Evolutionary conservation across 2,113 vertebrate genomes (phyloP).

Genomic region (Hippoglossus stenolepis): DNA sequence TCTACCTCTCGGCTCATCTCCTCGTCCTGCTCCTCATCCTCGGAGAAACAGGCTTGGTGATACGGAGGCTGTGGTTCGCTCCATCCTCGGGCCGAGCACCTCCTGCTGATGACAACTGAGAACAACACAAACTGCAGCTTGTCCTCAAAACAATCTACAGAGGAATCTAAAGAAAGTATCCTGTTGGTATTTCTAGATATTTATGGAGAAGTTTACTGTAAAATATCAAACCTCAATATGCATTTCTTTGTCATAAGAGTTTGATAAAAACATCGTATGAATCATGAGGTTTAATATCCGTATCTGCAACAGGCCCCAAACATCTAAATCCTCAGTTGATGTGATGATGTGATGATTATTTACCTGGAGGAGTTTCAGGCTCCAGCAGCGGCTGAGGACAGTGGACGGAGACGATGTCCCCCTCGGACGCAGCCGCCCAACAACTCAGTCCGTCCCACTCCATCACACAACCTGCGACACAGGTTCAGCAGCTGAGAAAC

Average conservation of each 20-base stretch:
- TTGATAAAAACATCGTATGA: no score
- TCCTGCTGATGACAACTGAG: background rate
- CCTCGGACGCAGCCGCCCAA: slow-evolving; percentile 53
- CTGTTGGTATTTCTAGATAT: no score
- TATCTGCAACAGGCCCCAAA: no score
- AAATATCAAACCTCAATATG: no score
- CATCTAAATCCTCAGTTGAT: background rate
- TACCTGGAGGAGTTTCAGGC: slow-evolving; percentile 69
- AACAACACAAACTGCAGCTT: background rate
- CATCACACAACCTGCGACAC: slow-evolving; percentile 55
- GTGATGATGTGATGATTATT: background rate
- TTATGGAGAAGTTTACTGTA: no score
- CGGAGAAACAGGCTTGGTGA: background rate
- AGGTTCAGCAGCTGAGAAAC: background rate
- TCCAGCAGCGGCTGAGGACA: slow-evolving; percentile 61
- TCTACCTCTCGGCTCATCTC: background rate
- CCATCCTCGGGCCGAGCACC: background rate
- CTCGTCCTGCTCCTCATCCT: background rate
- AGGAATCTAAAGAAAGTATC: no score
- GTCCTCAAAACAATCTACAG: no score
- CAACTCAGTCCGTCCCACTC: slow-evolving; percentile 82
- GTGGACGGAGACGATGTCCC: slow-evolving; percentile 42
- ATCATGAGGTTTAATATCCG: no score
- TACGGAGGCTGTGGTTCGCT: background rate
- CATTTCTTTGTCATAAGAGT: no score